Conservation (phyloP, 1,140 invertebrate species). For the Nasonia longicornis region DNA sequence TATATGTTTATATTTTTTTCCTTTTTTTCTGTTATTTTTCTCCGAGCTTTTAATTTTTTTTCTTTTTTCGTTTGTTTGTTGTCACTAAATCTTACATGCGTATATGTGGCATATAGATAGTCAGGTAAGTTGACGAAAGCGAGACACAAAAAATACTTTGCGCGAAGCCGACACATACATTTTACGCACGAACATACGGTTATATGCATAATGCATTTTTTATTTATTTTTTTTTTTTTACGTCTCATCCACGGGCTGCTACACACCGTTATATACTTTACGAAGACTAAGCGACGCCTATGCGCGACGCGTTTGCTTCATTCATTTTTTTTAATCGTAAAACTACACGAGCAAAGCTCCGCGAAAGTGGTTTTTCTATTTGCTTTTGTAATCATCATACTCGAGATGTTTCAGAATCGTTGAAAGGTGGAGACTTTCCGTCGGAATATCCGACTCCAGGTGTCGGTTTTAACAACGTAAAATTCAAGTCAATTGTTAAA, state of each 20-base stretch:
- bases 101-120: conserved; percentile 3
- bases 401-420: too few relatives aligned
- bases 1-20: conserved; percentile 1
- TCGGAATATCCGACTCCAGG: too few relatives aligned
- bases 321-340: not conserved
- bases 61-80: not conserved
- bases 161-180: not conserved
- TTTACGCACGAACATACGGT: not conserved
- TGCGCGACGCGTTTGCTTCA: not conserved
- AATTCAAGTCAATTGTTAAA: too few relatives aligned
- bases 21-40: conserved; percentile 2
- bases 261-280: not conserved
- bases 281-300: not conserved
- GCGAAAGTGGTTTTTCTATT: not conserved
- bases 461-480: too few relatives aligned
- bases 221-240: too few relatives aligned
- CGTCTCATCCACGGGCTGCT: not conserved
- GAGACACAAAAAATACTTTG: conserved; percentile 10
- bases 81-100: conserved; percentile 8
- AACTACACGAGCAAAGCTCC: not conserved
- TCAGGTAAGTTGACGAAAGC: conserved; percentile 30
- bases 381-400: not conserved
- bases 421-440: too few relatives aligned
- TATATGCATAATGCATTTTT: not conserved
- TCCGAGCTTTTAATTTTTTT: not conserved